phyloP scores from a whole-genome alignment of 2,888 invertebrate species.

The Phasia obesa region DNA sequence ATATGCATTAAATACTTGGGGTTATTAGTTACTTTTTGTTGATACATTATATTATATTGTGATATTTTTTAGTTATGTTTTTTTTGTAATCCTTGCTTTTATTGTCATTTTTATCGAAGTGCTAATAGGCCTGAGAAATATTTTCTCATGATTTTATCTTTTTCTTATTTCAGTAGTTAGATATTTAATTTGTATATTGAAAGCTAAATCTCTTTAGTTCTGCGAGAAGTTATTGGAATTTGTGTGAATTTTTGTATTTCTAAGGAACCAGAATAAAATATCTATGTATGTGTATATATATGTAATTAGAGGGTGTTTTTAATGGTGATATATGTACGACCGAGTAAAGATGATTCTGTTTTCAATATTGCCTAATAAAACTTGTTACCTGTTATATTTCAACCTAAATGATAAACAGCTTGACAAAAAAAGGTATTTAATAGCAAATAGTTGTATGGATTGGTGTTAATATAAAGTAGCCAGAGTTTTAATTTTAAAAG shows the following conservation, averaged over 20 bases:
- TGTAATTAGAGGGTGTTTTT: slow-evolving; percentile 58
- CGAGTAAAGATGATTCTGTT: slow-evolving; percentile 25
- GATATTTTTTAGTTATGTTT: slow-evolving; percentile 46
- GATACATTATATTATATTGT: slow-evolving; percentile 47
- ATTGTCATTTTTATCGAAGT: slow-evolving; percentile 66
- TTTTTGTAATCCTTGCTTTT: slow-evolving; percentile 52
- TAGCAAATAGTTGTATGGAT: slow-evolving; percentile 12
- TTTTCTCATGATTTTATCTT: slow-evolving; percentile 67
- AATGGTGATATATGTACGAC: slow-evolving; percentile 54
- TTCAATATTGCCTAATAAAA: slow-evolving; percentile 44
- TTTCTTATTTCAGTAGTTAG: slow-evolving; percentile 33
- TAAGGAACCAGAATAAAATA: slow-evolving; percentile 60
- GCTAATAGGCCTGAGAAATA: slow-evolving; percentile 69
- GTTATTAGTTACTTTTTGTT: slow-evolving; percentile 23
- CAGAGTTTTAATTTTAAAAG: not conserved
- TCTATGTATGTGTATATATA: slow-evolving; percentile 28
- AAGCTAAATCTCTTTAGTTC: slow-evolving; percentile 1
- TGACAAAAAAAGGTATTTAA: slow-evolving; percentile 44
- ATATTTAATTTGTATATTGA: slow-evolving; percentile 39
- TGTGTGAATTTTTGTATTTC: slow-evolving; percentile 48
- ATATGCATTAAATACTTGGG: slow-evolving; percentile 11
- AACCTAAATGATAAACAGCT: slow-evolving; percentile 18
- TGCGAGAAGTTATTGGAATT: slow-evolving; percentile 51
- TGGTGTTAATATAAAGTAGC: not conserved
- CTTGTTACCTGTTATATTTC: slow-evolving; percentile 51